Percentiles rank a stretch among this genome's conserved stretches.
Conservation (phyloP, 2,797 vertebrate genomes). For the Sebastes taczanowskii region DNA sequence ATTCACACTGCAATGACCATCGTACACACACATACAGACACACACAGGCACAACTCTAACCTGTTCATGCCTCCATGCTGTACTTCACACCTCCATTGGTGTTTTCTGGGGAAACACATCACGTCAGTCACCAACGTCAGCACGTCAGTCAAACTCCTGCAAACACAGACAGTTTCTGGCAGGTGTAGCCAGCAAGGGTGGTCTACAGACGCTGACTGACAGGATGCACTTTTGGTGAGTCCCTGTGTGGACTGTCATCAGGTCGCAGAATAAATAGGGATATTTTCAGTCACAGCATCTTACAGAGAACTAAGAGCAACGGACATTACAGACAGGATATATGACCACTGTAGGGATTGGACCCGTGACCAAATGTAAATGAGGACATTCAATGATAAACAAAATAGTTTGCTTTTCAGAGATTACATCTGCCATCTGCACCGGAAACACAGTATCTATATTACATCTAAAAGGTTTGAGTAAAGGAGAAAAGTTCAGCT, state of each 20-base stretch:
- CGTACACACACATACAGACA: slow-evolving; percentile 5
- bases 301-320: not conserved
- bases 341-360: not conserved
- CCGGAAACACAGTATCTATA: not conserved
- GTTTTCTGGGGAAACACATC: slow-evolving; percentile 69
- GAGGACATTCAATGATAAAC: not conserved
- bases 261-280: slow-evolving; percentile 6
- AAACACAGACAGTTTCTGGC: slow-evolving; percentile 53
- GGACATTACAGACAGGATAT: not conserved
- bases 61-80: slow-evolving; percentile 61
- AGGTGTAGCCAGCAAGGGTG: slow-evolving; percentile 58
- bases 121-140: slow-evolving; percentile 49
- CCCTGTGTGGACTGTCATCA: slow-evolving; percentile 20
- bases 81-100: slow-evolving; percentile 59
- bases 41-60: slow-evolving; percentile 33
- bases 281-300: slow-evolving; percentile 30
- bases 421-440: slow-evolving; percentile 3
- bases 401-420: not conserved
- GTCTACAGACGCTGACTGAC: slow-evolving; percentile 43
- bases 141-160: slow-evolving; percentile 41
- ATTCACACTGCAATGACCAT: slow-evolving; percentile 24
- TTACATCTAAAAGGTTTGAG: slow-evolving; percentile 2
- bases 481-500: slow-evolving; percentile 26
- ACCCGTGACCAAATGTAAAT: not conserved
- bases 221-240: slow-evolving; percentile 10